Conservation (phyloP, 2,888 invertebrate species). For the Lampropteryx suffumata region DNA sequence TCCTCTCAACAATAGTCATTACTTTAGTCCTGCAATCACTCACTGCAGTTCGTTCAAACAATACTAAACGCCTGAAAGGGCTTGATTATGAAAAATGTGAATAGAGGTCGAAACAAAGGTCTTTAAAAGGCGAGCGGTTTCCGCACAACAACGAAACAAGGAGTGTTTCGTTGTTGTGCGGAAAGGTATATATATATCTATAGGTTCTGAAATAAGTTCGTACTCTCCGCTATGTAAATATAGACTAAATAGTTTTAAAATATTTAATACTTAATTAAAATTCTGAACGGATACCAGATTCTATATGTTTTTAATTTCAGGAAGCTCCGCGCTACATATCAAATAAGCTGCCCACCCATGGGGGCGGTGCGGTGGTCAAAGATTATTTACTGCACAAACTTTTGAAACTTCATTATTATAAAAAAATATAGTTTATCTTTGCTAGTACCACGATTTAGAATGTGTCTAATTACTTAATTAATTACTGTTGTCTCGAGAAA, state of each 20-base stretch:
- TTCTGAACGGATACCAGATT: constrained; percentile 6
- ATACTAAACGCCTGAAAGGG: constrained; percentile 27
- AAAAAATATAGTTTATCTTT: too few relatives aligned
- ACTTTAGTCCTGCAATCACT: neutral
- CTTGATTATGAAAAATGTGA: constrained; percentile 44
- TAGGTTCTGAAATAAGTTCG: too few relatives aligned
- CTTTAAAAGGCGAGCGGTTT: constrained; percentile 70
- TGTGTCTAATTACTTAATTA: too few relatives aligned
- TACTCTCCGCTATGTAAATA: constrained; percentile 28
- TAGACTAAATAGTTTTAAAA: constrained; percentile 6
- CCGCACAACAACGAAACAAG: constrained; percentile 23
- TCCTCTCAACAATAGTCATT: too few relatives aligned
- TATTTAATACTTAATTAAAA: constrained; percentile 6
- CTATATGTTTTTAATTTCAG: constrained; percentile 14
- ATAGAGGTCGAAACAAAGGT: constrained; percentile 69
- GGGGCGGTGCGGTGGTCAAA: constrained; percentile 41
- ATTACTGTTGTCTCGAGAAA: neutral
- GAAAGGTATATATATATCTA: too few relatives aligned
- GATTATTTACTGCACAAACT: constrained; percentile 30
- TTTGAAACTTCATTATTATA: neutral
- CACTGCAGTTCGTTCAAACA: neutral
- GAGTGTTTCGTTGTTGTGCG: too few relatives aligned
- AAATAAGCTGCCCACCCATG: constrained; percentile 27
- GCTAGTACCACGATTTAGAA: too few relatives aligned
- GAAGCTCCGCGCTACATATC: constrained; percentile 26